A percentile compares a stretch with the other conserved stretches of the same genome.
These are phyloP conservation scores for Drosophila carrolli DNA, from an alignment of 1,140 invertebrate genomes.

Conservation along the genomic window DNA sequence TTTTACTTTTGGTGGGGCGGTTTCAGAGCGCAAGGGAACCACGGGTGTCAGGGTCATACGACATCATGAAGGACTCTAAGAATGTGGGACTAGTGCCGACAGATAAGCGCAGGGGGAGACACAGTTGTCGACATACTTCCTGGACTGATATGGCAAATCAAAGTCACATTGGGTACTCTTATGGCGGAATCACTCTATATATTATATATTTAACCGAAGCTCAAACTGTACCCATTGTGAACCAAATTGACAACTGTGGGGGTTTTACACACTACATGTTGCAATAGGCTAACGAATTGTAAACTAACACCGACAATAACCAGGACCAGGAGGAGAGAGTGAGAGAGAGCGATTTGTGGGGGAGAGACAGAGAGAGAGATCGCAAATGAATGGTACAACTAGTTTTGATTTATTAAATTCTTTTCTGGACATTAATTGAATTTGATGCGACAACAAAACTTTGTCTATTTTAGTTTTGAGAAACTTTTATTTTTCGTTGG, in stretches of 20 bases:
- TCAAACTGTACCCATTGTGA: constrained; percentile 24
- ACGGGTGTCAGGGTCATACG: constrained; percentile 23
- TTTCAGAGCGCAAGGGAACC: constrained; percentile 5
- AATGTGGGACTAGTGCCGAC: constrained; percentile 5
- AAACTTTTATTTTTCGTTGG: constrained; percentile 56
- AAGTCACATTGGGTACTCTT: constrained; percentile 1
- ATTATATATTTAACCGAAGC: background rate
- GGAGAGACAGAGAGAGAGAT: constrained; percentile 32
- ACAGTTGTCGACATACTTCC: constrained; percentile 23
- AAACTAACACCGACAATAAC: constrained; percentile 72
- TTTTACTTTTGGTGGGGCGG: background rate
- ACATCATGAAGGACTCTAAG: constrained; percentile 24
- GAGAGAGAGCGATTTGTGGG: constrained; percentile 29
- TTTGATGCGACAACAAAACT: constrained; percentile 77
- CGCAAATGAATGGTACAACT: constrained; percentile 52
- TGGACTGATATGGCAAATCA: too few species aligned
- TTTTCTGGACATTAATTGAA: constrained; percentile 70
- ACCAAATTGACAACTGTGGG: constrained; percentile 40
- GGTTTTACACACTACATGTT: constrained; percentile 45
- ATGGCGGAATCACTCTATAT: background rate
- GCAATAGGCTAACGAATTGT: constrained; percentile 34
- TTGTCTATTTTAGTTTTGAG: constrained; percentile 54
- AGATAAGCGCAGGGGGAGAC: constrained; percentile 10
- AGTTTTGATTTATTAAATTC: constrained; percentile 76
- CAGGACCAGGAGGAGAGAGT: constrained; percentile 34